Percentiles rank a stretch among this genome's conserved stretches.
These are phyloP conservation scores for Apteryx owenii DNA, from an alignment of 2,113 vertebrate genomes.

Conservation along the genomic window DNA sequence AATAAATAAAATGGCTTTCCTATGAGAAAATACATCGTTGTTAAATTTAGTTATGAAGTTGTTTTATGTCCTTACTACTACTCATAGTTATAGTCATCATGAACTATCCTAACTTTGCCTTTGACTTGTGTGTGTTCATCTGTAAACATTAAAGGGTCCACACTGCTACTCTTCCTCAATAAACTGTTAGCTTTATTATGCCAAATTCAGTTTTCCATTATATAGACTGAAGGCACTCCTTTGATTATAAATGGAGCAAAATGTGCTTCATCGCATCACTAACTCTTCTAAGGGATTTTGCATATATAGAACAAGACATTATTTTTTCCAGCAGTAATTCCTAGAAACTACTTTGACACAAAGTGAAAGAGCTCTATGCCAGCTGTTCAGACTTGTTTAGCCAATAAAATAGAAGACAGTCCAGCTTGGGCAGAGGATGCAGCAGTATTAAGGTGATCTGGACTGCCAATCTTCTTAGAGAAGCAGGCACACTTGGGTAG, in stretches of 20 bases:
- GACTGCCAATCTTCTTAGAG: background rate
- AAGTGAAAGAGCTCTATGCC: background rate
- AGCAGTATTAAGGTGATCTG: background rate
- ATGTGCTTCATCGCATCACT: background rate
- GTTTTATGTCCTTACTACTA: background rate
- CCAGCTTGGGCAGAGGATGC: background rate
- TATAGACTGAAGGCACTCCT: background rate
- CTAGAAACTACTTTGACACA: background rate
- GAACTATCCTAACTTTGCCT: background rate
- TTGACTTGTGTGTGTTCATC: background rate
- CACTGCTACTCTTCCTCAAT: background rate
- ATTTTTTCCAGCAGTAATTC: background rate
- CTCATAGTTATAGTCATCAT: background rate
- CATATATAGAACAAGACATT: background rate
- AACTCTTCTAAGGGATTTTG: background rate
- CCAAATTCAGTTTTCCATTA: background rate
- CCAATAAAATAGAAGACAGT: background rate
- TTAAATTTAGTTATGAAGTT: background rate
- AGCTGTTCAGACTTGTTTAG: background rate
- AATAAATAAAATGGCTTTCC: background rate
- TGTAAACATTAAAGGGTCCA: background rate
- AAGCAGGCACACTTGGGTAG: background rate
- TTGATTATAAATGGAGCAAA: background rate
- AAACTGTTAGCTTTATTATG: constrained; percentile 23
- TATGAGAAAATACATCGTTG: background rate